Base-by-base conservation (phyloP, 2,797 vertebrate genomes). In the Cetoscarus ocellatus region DNA sequence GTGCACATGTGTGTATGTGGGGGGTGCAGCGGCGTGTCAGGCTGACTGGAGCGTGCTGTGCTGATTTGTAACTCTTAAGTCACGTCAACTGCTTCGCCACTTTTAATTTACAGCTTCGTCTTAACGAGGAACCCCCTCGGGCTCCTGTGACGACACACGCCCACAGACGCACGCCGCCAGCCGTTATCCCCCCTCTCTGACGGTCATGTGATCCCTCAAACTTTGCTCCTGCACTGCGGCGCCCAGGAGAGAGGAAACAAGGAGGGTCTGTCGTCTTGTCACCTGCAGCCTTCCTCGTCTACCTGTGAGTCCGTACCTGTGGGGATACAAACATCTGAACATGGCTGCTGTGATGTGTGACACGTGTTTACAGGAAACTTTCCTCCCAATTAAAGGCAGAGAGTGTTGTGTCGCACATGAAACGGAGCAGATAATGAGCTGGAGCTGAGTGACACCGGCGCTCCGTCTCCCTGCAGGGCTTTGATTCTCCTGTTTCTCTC, bases 41-140 rank as follows among this genome's bases (percentile, higher is more conserved):
- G 77, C 76, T 88, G 83, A 86, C 81, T 85, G 57, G 82, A 82
- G 83, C 62, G 79, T 86, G 84, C 79, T 89, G 85, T 80, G 77
- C 61, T 73, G 77, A 90, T 90, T 89, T 93, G 89, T 91, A 89
- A 90, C 80, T 80, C 77, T 86, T 84, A 86, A 92, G 84, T 88
- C 85, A 83, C 70, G 83, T 86, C 70, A 45, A 83, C 79, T 89
- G 88, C 85, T 85, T 90, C 73, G 80, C 82, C 89, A 86, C 77
- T 90, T 92, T 91, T 86, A 91, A 90, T 91, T 89, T 89, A 80
- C 80, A 87, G 77, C 40, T 60, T 62, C 18, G 49, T 77, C 79
- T 70, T 90, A 90, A 92, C 52, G 48, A 87, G 79, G 80, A 75
- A 82, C 84, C 60, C 55, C 60, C 56, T 66, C 58, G 1, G 43